Conservation (phyloP, 2,888 invertebrate genomes). For the Pomacea canaliculata region DNA sequence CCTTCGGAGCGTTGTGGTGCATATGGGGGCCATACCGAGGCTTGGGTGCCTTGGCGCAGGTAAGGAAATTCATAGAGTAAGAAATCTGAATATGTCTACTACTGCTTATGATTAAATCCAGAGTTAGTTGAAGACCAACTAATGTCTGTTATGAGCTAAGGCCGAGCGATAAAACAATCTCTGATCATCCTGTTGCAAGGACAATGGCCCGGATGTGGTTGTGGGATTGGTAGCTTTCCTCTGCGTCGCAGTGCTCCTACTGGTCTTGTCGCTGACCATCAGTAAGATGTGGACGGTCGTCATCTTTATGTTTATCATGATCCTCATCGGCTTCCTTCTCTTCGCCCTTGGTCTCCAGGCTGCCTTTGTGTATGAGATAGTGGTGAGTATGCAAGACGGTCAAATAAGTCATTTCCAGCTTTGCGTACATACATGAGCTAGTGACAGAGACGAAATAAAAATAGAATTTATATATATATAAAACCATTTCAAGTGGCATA, state of each 20-base stretch:
- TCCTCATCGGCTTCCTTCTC: slow-evolving; percentile 42
- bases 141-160: too few relatives aligned
- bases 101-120: too few relatives aligned
- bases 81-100: too few relatives aligned
- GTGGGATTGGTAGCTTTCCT: slow-evolving; percentile 43
- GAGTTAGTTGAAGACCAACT: too few relatives aligned
- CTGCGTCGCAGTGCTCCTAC: slow-evolving; percentile 39
- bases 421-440: too few relatives aligned
- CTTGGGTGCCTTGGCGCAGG: slow-evolving; percentile 30
- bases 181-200: not conserved
- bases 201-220: slow-evolving; percentile 35
- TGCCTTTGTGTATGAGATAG: slow-evolving; percentile 40
- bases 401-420: too few relatives aligned
- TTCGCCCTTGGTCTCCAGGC: slow-evolving; percentile 32
- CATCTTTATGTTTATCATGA: slow-evolving; percentile 39
- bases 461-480: too few relatives aligned
- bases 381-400: slow-evolving; percentile 11
- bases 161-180: too few relatives aligned
- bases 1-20: slow-evolving; percentile 45
- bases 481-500: too few relatives aligned
- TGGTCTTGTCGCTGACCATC: slow-evolving; percentile 42
- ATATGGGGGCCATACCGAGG: slow-evolving; percentile 48
- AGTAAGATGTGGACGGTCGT: slow-evolving; percentile 44
- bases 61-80: not conserved
- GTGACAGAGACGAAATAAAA: too few relatives aligned